Conservation (phyloP, 1,140 invertebrate species). For the Aethina tumida region DNA sequence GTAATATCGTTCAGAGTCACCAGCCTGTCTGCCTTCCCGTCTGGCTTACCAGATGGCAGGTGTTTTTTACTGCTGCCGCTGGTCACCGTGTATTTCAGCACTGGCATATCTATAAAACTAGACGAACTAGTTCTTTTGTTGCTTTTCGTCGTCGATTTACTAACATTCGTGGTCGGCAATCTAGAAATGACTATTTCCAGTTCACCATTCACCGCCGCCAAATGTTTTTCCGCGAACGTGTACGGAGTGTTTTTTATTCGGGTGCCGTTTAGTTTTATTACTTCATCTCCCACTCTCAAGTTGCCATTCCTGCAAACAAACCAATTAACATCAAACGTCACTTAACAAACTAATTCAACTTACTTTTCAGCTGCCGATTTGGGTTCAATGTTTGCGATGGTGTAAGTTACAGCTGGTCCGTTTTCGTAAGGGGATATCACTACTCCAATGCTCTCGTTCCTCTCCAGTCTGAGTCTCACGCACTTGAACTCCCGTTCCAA, state of each 20-base stretch:
- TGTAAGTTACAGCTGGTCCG: slow-evolving; percentile 42
- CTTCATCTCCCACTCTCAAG: slow-evolving; percentile 69
- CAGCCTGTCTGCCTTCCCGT: slow-evolving; percentile 7
- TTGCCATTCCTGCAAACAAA: slow-evolving; percentile 57
- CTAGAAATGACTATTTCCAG: slow-evolving; percentile 26
- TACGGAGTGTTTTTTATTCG: slow-evolving; percentile 65
- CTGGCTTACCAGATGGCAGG: not conserved
- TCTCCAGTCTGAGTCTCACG: slow-evolving; percentile 40
- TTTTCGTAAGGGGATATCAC: slow-evolving; percentile 42
- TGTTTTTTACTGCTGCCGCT: not conserved
- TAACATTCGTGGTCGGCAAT: slow-evolving; percentile 2
- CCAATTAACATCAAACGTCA: slow-evolving; percentile 1
- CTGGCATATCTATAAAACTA: slow-evolving; percentile 9
- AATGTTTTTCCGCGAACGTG: slow-evolving; percentile 28
- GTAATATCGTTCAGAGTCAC: slow-evolving; percentile 14
- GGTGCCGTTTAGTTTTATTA: slow-evolving; percentile 73
- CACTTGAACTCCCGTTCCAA: slow-evolving; percentile 33
- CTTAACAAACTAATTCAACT: slow-evolving; percentile 7
- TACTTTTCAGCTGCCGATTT: slow-evolving; percentile 49
- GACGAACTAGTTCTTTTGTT: slow-evolving; percentile 15
- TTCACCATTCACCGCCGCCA: slow-evolving; percentile 24
- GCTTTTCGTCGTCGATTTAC: slow-evolving; percentile 7
- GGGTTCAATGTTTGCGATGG: slow-evolving; percentile 48
- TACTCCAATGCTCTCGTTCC: slow-evolving; percentile 44
- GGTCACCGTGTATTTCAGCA: too few relatives aligned